Base-by-base conservation (phyloP, 2,113 vertebrate genomes). In the Protomyctophum bolini region DNA sequence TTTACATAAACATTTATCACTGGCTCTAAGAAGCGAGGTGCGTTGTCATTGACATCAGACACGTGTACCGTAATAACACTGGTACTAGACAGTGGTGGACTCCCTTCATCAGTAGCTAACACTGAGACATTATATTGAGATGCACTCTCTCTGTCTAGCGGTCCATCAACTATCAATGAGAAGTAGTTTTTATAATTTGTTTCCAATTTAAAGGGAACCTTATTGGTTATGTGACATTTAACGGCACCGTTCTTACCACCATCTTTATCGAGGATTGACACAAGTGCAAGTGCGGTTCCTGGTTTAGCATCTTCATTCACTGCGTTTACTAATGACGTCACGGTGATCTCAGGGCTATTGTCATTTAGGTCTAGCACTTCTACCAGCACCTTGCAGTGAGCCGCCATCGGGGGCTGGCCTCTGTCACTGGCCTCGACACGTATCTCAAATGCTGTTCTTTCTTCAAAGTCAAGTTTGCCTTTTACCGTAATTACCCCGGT, bases 21-120 rank as follows among this genome's bases (percentile, higher is more conserved):
- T 0, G 70, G 58, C 11, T 88, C 83, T 66, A 67, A 12, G 70
- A 96, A 96, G 12, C 58, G 84, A 3, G 95, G 94, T 0, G 91
- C 68, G 10, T 95, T 96, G 60, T 96, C 94, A 15, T 96, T 96
- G 45, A 95, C 91, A 0, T 95, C 95, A 58, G 92, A 91, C 61
- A 96, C 71, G 2, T 91, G 82, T 65, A 95, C 89, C n/a, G 71
- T 87, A 47, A 93, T 64, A 0, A 83, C 82, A 75, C 70, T 88
- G 68, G 55, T 76, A 51, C 88, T 87, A 47, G 90, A 92, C 10
- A 95, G 86, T 41, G 91, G 77, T 14, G 94, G 93, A 4, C 73
- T 91, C 3, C 94, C 95, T 72, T 92, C 88, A 72, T 96, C 94
- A 3, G 81, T 84, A 41, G 94, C 93, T 8, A 70, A 91, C 29